Base-by-base conservation (phyloP, 2,888 invertebrate species). In the Oscheius sp. region DNA sequence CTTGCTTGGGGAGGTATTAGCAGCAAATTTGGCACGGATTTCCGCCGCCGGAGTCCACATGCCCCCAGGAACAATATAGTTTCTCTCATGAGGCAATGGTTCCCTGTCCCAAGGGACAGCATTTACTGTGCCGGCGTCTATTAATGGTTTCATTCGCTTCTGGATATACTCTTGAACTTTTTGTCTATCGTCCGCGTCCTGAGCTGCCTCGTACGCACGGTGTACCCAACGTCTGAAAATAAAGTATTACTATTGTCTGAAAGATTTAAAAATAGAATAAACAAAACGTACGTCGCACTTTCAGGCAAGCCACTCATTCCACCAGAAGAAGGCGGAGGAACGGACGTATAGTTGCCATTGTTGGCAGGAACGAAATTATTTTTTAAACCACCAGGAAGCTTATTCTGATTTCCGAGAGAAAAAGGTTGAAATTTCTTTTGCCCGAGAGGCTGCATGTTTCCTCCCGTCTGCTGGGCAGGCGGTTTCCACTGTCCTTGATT, bases 41-140 rank as follows among this genome's bases (percentile, higher is more conserved):
- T 81, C 69, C 45, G 78, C 80, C 9, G 79, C 81, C n/a, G 84
- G 84, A 13, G 79, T 84, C 82, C 83, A 84, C 68, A 75, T 63
- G 13, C 56, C 61, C n/a, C 76, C 70, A 16, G 76, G 68, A 56
- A 83, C 49, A 58, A 81, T 75, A 73, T 75, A 87, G 68, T 84
- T 82, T 71, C 77, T 73, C 69, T 84, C 84, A 69, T 88, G 94
- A 53, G 97, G 97, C 82, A 97, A 92, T 41, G 96, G 94, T 89
- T 98, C 97, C 78, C 92, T 93, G 85, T 93, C 93, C 99, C 99
- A 99, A 90, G 98, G 94, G 88, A 95, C 94, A 0, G 93, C 93
- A 92, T 93, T 93, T 56, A 95, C 92, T 81, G 94, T 93, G 77
- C 94, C 94, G 85, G 93, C 93, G 88, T 93, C 93, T 59, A 95